phyloP scores from a whole-genome alignment of 2,888 invertebrate genomes.

The Hylaea fasciaria region DNA sequence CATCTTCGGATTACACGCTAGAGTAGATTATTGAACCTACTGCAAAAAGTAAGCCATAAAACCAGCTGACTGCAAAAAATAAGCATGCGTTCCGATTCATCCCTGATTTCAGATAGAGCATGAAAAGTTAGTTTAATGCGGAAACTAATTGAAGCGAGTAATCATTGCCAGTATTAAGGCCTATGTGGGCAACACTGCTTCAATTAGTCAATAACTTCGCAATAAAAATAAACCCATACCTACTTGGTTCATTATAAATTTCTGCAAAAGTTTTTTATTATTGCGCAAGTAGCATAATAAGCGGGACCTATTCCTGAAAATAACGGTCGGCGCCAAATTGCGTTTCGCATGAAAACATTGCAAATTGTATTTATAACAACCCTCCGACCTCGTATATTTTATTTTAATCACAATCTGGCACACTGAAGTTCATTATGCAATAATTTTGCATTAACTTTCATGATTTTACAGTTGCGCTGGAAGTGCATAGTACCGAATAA shows the following conservation, averaged over 20 bases:
- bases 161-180: background rate
- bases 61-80: too few species aligned
- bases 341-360: constrained; percentile 24
- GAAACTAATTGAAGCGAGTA: background rate
- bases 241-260: too few species aligned
- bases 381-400: constrained; percentile 8
- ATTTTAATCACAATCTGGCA: constrained; percentile 33
- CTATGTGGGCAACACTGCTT: background rate
- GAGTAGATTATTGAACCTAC: too few species aligned
- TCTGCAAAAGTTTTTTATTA: constrained; percentile 11
- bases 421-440: constrained; percentile 22
- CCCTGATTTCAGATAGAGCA: too few species aligned
- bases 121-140: too few species aligned
- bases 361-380: constrained; percentile 29
- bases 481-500: background rate
- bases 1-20: too few species aligned
- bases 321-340: constrained; percentile 27
- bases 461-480: background rate
- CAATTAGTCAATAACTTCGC: background rate
- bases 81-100: too few species aligned
- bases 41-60: too few species aligned
- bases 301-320: constrained; percentile 20
- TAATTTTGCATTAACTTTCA: constrained; percentile 9
- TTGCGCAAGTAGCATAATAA: constrained; percentile 23
- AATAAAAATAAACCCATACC: background rate